A percentile compares a stretch with the other conserved stretches of the same genome.
These are phyloP conservation scores for Parelbella ahira DNA, from an alignment of 2,888 invertebrate species.

Conservation along the genomic window DNA sequence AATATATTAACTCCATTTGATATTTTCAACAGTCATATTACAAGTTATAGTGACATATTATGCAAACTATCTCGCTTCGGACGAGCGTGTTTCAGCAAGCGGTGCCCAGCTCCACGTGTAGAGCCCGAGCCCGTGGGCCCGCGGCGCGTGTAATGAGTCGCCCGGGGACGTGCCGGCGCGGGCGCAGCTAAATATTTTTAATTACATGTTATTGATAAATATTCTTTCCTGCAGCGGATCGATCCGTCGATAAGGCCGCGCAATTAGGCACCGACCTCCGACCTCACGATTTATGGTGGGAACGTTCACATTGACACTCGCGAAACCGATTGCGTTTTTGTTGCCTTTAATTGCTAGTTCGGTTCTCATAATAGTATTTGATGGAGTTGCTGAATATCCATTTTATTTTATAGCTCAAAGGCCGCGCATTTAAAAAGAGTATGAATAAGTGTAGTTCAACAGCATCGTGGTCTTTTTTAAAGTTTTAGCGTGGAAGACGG, in stretches of 20 bases:
- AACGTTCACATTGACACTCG: slow-evolving; percentile 57
- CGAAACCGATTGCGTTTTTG: slow-evolving; percentile 25
- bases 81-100: too few species aligned
- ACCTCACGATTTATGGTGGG: slow-evolving; percentile 74
- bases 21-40: too few species aligned
- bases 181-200: slow-evolving; percentile 73
- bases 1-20: too few species aligned
- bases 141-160: slow-evolving; percentile 46
- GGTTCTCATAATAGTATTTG: background rate
- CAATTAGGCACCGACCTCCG: slow-evolving; percentile 76
- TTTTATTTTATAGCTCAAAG: too few species aligned
- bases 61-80: too few species aligned
- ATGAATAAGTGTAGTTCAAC: too few species aligned
- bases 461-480: too few species aligned
- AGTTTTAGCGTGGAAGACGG: too few species aligned
- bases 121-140: slow-evolving; percentile 2
- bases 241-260: slow-evolving; percentile 70
- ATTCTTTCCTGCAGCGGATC: slow-evolving; percentile 65
- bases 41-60: too few species aligned
- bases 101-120: too few species aligned
- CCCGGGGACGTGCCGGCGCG: slow-evolving; percentile 51
- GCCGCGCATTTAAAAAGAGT: too few species aligned
- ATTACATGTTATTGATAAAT: slow-evolving; percentile 80
- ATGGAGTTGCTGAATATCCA: too few species aligned
- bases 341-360: slow-evolving; percentile 10